These are phyloP conservation scores for Linepithema humile DNA, from an alignment of 1,140 invertebrate genomes.

Conservation along the genomic window DNA sequence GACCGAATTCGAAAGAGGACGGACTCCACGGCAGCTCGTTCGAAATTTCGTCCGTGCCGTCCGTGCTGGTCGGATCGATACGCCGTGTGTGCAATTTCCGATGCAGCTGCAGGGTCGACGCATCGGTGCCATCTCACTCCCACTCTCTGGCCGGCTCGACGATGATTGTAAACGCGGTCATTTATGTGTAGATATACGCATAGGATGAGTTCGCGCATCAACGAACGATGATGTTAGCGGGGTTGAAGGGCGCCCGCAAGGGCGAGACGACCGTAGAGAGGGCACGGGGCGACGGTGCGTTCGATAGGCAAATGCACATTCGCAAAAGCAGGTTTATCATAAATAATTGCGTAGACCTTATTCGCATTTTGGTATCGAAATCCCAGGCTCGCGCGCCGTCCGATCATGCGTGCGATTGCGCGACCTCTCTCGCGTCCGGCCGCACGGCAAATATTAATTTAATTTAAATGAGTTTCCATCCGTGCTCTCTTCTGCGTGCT, in stretches of 20 bases:
- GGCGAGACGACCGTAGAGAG: slow-evolving; percentile 33
- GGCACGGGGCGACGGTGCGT: background rate
- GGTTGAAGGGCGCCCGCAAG: background rate
- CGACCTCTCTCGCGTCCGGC: slow-evolving; percentile 53
- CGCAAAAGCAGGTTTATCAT: slow-evolving; percentile 75
- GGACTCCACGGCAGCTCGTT: slow-evolving; percentile 1
- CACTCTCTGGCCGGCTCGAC: slow-evolving; percentile 5
- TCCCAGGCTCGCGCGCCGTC: slow-evolving; percentile 13
- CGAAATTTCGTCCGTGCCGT: slow-evolving; percentile 35
- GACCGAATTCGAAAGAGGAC: slow-evolving; percentile 57
- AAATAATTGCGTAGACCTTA: slow-evolving; percentile 79
- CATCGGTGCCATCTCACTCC: slow-evolving; percentile 39
- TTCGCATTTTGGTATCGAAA: slow-evolving; percentile 77
- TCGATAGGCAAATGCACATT: slow-evolving; percentile 14
- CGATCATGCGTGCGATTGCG: slow-evolving; percentile 25
- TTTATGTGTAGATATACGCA: slow-evolving; percentile 48
- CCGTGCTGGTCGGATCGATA: slow-evolving; percentile 12
- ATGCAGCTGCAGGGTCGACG: slow-evolving; percentile 50
- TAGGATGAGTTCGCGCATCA: slow-evolving; percentile 65
- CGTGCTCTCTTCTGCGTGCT: slow-evolving; percentile 38
- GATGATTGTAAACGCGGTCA: slow-evolving; percentile 72
- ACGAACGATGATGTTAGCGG: slow-evolving; percentile 52
- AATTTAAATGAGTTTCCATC: slow-evolving; percentile 76
- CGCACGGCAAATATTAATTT: slow-evolving; percentile 81
- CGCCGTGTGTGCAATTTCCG: slow-evolving; percentile 64